Base-by-base conservation (phyloP, 2,888 invertebrate species). In the Notodonta dromedarius region DNA sequence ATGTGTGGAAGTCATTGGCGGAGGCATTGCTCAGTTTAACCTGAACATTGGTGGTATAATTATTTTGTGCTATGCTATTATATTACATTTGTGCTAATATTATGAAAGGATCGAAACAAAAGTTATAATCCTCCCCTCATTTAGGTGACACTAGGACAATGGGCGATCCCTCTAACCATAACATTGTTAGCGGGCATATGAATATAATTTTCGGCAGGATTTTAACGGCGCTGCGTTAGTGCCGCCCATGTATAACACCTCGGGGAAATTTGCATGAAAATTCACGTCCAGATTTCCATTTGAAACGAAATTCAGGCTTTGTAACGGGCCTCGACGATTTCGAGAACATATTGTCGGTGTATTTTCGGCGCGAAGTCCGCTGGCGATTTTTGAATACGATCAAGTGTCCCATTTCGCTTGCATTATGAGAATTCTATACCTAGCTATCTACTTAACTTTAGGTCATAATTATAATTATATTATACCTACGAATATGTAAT, bases 191-290 rank as follows among this genome's bases (percentile, higher is more conserved):
- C 66, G 65, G 40, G 40, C 62, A 63, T 60, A 73, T 74, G 74
- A 74, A 71, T 67, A 75, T 67, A 73, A 75, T 71, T 71, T 67
- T 65, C 69, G 62, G 56, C 53, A 65, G 71, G 67, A 75, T 76
- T 74, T 69, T 76, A 71, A 76, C 70, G 67, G 64, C 58, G 42
- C 46, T 61, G 53, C 67, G 67, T 67, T 65, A 63, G 63, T 61
- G 59, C 58, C 71, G 64, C 61, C 68, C 63, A 61, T 70, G 77
- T 74, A 73, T 69, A 74, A 74, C 73, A 77, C 72, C 76, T 77
- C 68, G 55, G 74, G 69, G 71, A 77, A 75, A 77, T 77, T 76
- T 76, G 64, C 78, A 76, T 77, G 78, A 76, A 77, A 76, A 77
- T 77, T 75, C 78, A 66, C 71, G 67, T 50, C 69, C 67, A 71